A percentile compares a stretch with the other conserved stretches of the same genome.
Conservation (phyloP, 2,888 invertebrate species). For the Lasioglossum zephyrum region DNA sequence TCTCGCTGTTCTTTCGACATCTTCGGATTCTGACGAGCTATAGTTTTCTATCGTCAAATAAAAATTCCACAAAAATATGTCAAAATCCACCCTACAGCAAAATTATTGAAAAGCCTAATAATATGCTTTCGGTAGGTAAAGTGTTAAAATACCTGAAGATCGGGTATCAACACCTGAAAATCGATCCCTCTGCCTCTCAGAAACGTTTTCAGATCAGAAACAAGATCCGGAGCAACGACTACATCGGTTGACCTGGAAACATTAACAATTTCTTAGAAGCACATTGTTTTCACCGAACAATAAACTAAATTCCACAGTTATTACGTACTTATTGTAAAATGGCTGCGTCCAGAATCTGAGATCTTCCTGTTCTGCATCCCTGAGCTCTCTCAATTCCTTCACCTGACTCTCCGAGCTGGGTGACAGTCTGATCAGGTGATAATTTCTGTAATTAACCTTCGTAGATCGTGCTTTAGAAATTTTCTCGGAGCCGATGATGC, state of each 20-base stretch:
- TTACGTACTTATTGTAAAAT: conserved; percentile 81
- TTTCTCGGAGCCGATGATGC: conserved; percentile 76
- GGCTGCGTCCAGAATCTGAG: conserved; percentile 88
- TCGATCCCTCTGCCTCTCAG: conserved; percentile 87
- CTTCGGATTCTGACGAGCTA: conserved; percentile 88
- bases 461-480: conserved; percentile 53
- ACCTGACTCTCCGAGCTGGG: conserved; percentile 84
- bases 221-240: conserved; percentile 89
- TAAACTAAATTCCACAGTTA: background rate
- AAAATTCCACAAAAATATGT: background rate
- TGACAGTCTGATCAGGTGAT: conserved; percentile 85
- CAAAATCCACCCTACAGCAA: no score
- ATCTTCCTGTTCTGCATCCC: conserved; percentile 85
- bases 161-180: conserved; percentile 89
- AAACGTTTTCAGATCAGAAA: conserved; percentile 86
- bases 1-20: conserved; percentile 87
- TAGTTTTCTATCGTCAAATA: conserved; percentile 86
- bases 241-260: conserved; percentile 87
- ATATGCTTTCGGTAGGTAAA: no score
- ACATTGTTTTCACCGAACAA: background rate
- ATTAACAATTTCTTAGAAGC: background rate
- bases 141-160: conserved; percentile 86
- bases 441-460: conserved; percentile 85
- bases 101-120: no score
- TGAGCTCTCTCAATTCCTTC: conserved; percentile 83